Conservation (phyloP, 1,140 invertebrate species). For the Pseudachorutes palmiensis region DNA sequence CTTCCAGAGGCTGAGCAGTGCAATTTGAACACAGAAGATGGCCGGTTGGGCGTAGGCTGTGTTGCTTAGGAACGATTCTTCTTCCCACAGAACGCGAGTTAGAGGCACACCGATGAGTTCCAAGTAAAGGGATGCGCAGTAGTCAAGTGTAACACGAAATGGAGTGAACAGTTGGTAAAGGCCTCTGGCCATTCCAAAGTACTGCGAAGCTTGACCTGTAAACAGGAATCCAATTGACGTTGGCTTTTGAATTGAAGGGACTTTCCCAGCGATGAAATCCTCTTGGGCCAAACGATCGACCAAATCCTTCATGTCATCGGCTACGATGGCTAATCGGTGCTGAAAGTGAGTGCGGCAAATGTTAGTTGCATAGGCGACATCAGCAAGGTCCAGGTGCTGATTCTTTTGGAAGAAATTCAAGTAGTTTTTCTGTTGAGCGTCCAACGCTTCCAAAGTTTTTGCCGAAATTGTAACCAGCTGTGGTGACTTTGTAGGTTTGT, state of each 20-base stretch:
- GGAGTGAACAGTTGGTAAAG: constrained; percentile 13
- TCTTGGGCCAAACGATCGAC: neutral
- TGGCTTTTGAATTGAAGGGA: neutral
- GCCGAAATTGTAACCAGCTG: neutral
- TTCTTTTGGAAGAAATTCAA: neutral
- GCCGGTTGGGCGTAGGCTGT: constrained; percentile 26
- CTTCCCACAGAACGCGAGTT: neutral
- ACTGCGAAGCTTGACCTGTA: constrained; percentile 22
- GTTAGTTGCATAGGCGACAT: neutral
- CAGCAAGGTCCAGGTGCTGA: neutral
- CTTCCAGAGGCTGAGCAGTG: constrained; percentile 18
- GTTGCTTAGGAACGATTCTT: constrained; percentile 4
- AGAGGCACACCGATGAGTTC: constrained; percentile 4
- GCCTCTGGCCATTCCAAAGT: constrained; percentile 12
- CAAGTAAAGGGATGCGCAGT: constrained; percentile 4
- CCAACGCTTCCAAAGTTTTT: constrained; percentile 9
- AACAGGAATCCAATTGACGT: constrained; percentile 17
- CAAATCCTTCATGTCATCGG: neutral
- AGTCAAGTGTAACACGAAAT: constrained; percentile 16
- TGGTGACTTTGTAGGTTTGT: neutral
- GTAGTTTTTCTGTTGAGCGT: neutral
- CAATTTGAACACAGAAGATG: constrained; percentile 26
- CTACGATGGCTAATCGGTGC: constrained; percentile 6
- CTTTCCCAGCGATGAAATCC: neutral
- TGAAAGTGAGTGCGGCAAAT: constrained; percentile 13